Conservation (phyloP, 1,140 invertebrate genomes). For the Aphelinus atriplicis region DNA sequence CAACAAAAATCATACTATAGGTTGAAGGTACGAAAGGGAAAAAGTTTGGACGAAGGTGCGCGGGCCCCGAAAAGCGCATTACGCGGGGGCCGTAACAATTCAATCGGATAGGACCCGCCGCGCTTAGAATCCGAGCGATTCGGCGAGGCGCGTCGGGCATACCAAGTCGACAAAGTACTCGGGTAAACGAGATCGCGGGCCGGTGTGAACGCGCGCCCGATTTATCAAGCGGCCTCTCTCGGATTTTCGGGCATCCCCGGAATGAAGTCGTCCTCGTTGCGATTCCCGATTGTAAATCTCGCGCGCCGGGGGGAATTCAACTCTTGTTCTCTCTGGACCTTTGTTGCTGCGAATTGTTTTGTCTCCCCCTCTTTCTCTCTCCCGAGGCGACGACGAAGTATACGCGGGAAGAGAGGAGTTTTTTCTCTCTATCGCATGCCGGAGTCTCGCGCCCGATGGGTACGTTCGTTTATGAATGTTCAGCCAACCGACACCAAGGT, state of each 20-base stretch:
- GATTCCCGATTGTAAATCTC: slow-evolving; percentile 35
- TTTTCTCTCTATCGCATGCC: not conserved
- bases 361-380: not conserved
- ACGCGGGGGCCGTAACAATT: not conserved
- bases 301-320: not conserved
- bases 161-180: slow-evolving; percentile 20
- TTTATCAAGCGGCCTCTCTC: slow-evolving; percentile 26
- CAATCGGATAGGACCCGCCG: not conserved
- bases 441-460: no score
- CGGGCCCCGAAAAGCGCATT: no score
- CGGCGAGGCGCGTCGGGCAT: not conserved
- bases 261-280: slow-evolving; percentile 41
- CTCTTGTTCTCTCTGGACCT: not conserved
- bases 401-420: not conserved
- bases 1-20: no score
- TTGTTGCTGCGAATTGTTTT: not conserved
- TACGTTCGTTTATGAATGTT: no score
- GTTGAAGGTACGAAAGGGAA: no score
- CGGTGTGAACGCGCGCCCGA: slow-evolving; percentile 2
- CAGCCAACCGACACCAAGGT: no score
- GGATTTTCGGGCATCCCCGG: slow-evolving; percentile 40
- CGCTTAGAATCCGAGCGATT: slow-evolving; percentile 8
- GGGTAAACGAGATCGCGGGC: slow-evolving; percentile 3
- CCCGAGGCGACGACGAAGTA: no score
- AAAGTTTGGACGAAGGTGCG: no score